These are phyloP conservation scores for Mesorhabditis belari DNA, from an alignment of 2,888 invertebrate genomes.

Conservation along the genomic window DNA sequence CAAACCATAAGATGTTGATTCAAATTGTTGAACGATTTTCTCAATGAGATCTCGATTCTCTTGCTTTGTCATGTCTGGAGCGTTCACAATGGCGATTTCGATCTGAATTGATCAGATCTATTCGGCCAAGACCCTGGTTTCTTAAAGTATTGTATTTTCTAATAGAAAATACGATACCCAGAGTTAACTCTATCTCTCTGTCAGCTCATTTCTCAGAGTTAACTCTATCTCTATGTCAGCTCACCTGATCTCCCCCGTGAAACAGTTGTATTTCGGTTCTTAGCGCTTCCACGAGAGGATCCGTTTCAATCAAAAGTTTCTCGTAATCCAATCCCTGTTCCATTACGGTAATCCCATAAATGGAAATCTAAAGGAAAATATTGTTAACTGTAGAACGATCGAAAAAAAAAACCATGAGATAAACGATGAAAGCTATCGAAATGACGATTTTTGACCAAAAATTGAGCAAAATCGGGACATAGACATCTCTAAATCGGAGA, in stretches of 20 bases:
- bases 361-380: slow-evolving; percentile 55
- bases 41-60: slow-evolving; percentile 41
- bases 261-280: slow-evolving; percentile 47
- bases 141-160: not conserved
- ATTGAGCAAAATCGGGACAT: slow-evolving; percentile 48
- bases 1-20: slow-evolving; percentile 36
- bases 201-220: not conserved
- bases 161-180: not conserved
- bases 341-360: slow-evolving; percentile 69
- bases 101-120: slow-evolving; percentile 20
- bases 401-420: slow-evolving; percentile 68
- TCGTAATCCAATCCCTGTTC: slow-evolving; percentile 51
- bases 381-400: not conserved
- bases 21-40: slow-evolving; percentile 41
- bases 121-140: not conserved
- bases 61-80: slow-evolving; percentile 40
- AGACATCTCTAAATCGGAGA: slow-evolving; percentile 35
- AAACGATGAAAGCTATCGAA: slow-evolving; percentile 69
- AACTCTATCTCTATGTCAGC: no score
- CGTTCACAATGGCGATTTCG: slow-evolving; percentile 45
- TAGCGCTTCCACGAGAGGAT: slow-evolving; percentile 45
- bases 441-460: slow-evolving; percentile 58
- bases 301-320: slow-evolving; percentile 43
- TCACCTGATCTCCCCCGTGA: slow-evolving; percentile 51
- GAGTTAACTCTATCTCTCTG: not conserved